Evolutionary conservation across 92 coral and sea anemone species (phyloP).

Genomic region (Siderastrea siderea): DNA sequence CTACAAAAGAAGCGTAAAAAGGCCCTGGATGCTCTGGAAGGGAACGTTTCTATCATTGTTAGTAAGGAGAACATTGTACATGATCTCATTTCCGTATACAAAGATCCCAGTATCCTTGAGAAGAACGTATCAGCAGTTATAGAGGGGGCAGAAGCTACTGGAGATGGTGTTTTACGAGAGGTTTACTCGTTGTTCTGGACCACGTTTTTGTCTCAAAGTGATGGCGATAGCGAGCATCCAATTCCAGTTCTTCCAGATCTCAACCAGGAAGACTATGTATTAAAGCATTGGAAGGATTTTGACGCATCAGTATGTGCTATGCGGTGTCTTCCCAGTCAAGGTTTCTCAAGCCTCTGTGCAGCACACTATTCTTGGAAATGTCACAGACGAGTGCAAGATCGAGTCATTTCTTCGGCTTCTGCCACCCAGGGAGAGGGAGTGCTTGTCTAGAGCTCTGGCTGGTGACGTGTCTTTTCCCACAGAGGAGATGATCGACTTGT

Average conservation of each 20-base stretch:
- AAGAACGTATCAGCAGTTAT: constrained; percentile 35
- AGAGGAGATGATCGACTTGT: constrained; percentile 42
- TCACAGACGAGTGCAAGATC: too few species aligned
- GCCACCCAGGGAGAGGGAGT: constrained; percentile 69
- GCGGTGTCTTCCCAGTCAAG: too few species aligned
- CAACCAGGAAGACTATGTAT: too few species aligned
- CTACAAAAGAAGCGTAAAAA: too few species aligned
- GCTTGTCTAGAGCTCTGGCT: constrained; percentile 43
- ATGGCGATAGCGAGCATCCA: neutral
- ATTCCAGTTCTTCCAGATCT: too few species aligned
- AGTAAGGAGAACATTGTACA: constrained; percentile 58
- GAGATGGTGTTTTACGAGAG: constrained; percentile 70
- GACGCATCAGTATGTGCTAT: too few species aligned
- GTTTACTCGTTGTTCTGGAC: constrained; percentile 70
- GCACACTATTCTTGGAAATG: too few species aligned
- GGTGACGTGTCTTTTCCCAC: constrained; percentile 49
- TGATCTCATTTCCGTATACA: constrained; percentile 57
- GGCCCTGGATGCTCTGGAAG: constrained; percentile 24
- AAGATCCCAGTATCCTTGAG: constrained; percentile 31
- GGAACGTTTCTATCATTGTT: constrained; percentile 30
- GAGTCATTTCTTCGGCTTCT: too few species aligned
- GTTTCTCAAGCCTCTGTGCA: too few species aligned
- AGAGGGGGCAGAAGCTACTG: constrained; percentile 55
- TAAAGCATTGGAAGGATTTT: too few species aligned
- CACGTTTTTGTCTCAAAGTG: constrained; percentile 27